phyloP scores from a whole-genome alignment of 2,797 vertebrate species.

The Enteromius paludinosus region DNA sequence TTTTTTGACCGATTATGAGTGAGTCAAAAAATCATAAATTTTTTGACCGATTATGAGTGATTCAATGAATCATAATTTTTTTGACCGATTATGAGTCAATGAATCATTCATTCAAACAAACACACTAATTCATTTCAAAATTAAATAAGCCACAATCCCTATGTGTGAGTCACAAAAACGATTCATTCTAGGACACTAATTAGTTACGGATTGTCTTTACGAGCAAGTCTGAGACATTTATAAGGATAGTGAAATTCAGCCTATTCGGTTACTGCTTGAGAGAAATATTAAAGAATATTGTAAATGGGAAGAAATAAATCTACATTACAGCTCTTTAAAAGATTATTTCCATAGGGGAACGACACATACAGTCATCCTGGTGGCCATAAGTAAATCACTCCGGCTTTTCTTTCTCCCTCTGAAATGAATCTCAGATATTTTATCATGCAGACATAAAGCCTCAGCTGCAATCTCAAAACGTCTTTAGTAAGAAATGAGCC shows the following conservation, averaged over 20 bases:
- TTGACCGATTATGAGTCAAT: no score
- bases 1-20: no score
- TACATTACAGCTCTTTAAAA: not conserved
- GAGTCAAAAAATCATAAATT: no score
- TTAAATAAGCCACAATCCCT: not conserved
- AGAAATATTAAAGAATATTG: not conserved
- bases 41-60: no score
- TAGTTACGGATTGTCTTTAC: not conserved
- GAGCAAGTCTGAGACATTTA: not conserved
- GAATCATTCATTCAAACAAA: not conserved
- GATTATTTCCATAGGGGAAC: not conserved
- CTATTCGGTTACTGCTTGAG: not conserved
- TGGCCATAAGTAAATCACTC: not conserved
- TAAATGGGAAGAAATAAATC: not conserved
- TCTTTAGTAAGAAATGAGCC: constrained; percentile 27
- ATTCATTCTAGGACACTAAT: not conserved
- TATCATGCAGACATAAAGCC: constrained; percentile 9
- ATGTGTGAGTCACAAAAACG: not conserved
- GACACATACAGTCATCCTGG: not conserved
- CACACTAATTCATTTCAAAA: not conserved
- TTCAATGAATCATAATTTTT: no score
- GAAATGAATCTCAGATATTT: not conserved
- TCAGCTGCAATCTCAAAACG: constrained; percentile 25
- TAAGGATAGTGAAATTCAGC: not conserved
- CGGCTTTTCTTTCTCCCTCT: not conserved